These are phyloP conservation scores for Melitaea athalia DNA, from an alignment of 2,888 invertebrate genomes.

Conservation along the genomic window DNA sequence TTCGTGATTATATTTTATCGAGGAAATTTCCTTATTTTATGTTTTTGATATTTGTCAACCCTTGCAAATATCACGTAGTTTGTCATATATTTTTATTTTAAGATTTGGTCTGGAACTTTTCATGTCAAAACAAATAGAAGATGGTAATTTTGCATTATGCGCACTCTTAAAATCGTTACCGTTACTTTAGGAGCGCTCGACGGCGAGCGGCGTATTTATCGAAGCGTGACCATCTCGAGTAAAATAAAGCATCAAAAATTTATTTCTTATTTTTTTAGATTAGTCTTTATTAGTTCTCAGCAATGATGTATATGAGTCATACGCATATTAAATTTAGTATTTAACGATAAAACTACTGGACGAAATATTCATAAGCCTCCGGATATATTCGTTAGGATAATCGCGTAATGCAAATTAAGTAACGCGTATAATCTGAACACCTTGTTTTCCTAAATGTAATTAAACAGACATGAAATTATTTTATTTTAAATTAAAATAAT, in stretches of 20 bases:
- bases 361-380: slow-evolving; percentile 11
- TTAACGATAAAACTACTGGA: neutral
- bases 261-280: slow-evolving; percentile 34
- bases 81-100: too few species aligned
- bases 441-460: neutral
- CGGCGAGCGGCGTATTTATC: slow-evolving; percentile 33
- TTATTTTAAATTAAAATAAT: too few species aligned
- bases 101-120: too few species aligned
- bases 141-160: too few species aligned
- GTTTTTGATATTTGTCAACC: too few species aligned
- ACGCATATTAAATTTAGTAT: slow-evolving; percentile 7
- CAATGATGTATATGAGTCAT: slow-evolving; percentile 16
- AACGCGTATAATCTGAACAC: neutral
- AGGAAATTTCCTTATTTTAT: too few species aligned
- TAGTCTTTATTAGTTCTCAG: slow-evolving; percentile 20
- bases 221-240: slow-evolving; percentile 37
- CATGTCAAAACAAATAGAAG: too few species aligned
- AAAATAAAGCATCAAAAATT: slow-evolving; percentile 38
- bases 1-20: too few species aligned
- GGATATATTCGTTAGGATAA: slow-evolving; percentile 4
- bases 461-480: too few species aligned
- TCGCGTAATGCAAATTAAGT: slow-evolving; percentile 24
- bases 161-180: slow-evolving; percentile 32
- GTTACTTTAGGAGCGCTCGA: slow-evolving; percentile 32
- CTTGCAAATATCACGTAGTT: too few species aligned